phyloP scores from a whole-genome alignment of 37 sponge, comb jelly and placozoan species.

The Beroe forskalii region DNA sequence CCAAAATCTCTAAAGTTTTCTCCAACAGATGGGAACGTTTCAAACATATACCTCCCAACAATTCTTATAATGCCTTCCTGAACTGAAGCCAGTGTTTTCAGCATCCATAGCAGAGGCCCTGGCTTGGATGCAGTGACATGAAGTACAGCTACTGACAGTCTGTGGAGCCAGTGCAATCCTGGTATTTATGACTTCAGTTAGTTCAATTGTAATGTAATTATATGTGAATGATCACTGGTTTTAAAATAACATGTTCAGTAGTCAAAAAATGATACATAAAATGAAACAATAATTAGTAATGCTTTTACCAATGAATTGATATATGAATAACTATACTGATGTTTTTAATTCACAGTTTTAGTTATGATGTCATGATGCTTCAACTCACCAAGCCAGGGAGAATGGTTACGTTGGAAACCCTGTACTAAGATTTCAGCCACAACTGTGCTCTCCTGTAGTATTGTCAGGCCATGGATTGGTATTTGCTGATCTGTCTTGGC shows the following conservation, averaged over 20 bases:
- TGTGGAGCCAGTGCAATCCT: slow-evolving; percentile 38
- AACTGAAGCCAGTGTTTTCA: slow-evolving; percentile 10
- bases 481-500: slow-evolving; percentile 11
- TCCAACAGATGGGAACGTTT: slow-evolving; percentile 8
- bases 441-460: slow-evolving; percentile 15
- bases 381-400: slow-evolving; percentile 21
- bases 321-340: too few relatives aligned
- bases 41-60: not conserved
- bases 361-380: not conserved
- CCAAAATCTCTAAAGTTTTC: slow-evolving; percentile 8
- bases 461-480: slow-evolving; percentile 35
- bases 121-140: slow-evolving; percentile 20
- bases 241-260: too few relatives aligned
- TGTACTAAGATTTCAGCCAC: slow-evolving; percentile 30
- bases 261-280: too few relatives aligned
- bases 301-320: too few relatives aligned
- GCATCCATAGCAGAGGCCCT: slow-evolving; percentile 30
- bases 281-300: too few relatives aligned
- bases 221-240: too few relatives aligned
- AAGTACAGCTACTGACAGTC: slow-evolving; percentile 20
- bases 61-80: not conserved
- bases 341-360: too few relatives aligned
- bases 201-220: too few relatives aligned
- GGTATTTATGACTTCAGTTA: too few relatives aligned
- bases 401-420: slow-evolving; percentile 39